Evolutionary conservation across 2,113 vertebrate genomes (phyloP).

Genomic region (Cephalopterus ornatus): DNA sequence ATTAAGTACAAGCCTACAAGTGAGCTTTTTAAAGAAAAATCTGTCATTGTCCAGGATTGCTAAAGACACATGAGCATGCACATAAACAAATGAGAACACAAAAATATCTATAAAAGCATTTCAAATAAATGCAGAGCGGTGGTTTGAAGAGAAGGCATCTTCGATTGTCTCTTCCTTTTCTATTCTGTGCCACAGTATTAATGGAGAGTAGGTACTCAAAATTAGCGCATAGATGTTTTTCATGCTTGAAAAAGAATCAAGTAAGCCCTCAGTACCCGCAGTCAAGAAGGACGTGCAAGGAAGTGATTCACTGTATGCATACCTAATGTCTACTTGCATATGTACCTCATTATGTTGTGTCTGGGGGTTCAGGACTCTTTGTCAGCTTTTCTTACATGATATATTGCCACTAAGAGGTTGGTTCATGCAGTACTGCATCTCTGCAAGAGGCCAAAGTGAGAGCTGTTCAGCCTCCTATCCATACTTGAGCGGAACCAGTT

Average conservation of each 20-base stretch:
- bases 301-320: not conserved
- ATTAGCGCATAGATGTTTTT: not conserved
- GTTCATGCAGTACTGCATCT: not conserved
- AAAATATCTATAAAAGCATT: not conserved
- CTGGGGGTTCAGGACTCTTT: not conserved
- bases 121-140: not conserved
- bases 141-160: not conserved
- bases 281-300: not conserved
- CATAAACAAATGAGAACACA: not conserved
- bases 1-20: slow-evolving; percentile 3
- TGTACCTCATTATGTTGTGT: not conserved
- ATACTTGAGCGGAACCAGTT: not conserved
- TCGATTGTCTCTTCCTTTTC: not conserved
- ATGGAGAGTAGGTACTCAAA: not conserved
- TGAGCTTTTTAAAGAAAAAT: slow-evolving; percentile 2
- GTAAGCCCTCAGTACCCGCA: not conserved
- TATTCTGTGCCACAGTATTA: not conserved
- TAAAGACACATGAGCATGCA: not conserved
- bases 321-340: not conserved
- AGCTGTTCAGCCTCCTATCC: not conserved
- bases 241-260: not conserved
- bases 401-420: not conserved
- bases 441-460: not conserved
- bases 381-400: not conserved
- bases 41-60: not conserved